Percentiles rank a stretch among this genome's conserved stretches.
phyloP scores from a whole-genome alignment of 2,797 vertebrate genomes.

The Cyprinodon diabolis region DNA sequence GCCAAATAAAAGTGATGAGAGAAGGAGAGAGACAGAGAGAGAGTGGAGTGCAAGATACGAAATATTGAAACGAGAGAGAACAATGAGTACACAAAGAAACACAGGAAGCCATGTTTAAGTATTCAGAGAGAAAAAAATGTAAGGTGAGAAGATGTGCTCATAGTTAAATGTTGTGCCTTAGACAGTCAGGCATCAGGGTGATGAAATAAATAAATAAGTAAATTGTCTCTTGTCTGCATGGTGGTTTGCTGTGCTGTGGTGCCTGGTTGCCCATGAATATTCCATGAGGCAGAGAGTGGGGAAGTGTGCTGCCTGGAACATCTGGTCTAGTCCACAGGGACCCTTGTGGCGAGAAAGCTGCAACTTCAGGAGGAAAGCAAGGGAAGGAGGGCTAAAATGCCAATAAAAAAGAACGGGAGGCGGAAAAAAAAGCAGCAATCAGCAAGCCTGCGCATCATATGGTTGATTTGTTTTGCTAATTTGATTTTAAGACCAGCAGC shows the following conservation, averaged over 20 bases:
- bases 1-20: constrained; percentile 72
- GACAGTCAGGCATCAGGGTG: constrained; percentile 75
- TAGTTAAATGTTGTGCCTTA: constrained; percentile 74
- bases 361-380: constrained; percentile 81
- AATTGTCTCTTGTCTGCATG: constrained; percentile 73
- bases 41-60: constrained; percentile 4
- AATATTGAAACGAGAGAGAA: constrained; percentile 5
- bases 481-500: constrained; percentile 81
- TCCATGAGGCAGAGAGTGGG: constrained; percentile 85
- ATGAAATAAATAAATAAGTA: constrained; percentile 87
- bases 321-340: constrained; percentile 85
- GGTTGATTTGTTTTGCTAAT: constrained; percentile 86
- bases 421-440: constrained; percentile 56
- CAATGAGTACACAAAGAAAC: constrained; percentile 23
- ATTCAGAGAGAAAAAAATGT: constrained; percentile 38
- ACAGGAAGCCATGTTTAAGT: constrained; percentile 35
- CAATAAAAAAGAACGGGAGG: constrained; percentile 67
- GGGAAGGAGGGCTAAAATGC: constrained; percentile 67
- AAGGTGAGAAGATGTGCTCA: constrained; percentile 65
- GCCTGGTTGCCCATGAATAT: constrained; percentile 87
- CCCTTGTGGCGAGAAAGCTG: constrained; percentile 85
- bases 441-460: constrained; percentile 80
- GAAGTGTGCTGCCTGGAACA: constrained; percentile 86
- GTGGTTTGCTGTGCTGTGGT: constrained; percentile 70
- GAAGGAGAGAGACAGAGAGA: background rate